Base-by-base conservation (phyloP, 2,888 invertebrate species). In the Nudaria mundana region DNA sequence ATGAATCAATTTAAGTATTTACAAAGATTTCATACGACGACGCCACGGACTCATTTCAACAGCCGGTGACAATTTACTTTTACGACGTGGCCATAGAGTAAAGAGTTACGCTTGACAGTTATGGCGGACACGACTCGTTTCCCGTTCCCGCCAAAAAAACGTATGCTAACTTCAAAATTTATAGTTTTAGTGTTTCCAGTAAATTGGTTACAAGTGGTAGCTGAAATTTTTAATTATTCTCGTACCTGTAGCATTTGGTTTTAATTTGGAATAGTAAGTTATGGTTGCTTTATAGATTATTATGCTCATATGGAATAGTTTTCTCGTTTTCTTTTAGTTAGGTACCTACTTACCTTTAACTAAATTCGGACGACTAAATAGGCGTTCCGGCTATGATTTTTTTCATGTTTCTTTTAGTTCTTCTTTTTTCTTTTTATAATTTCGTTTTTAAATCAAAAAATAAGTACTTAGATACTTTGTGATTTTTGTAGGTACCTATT, bases 21-120 rank as follows among this genome's bases (percentile, higher is more conserved):
- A 74, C 72, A 72, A 72, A 71, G 71, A 71, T 69, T 63, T 65
- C 60, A 66, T 50, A 28, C 28, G 48, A 28, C 14, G 53, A 64
- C 52, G 62, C 64, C 57, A 62, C 67, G 52, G 60, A 68, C 67
- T 67, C 71, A 59, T 76, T 76, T 71, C 76, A 76, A 68, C 88
- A 88, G 81, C 80, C 84, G 88, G 87, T 75, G 85, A 84, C 88
- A 78, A 83, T 88, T 84, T 80, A 81, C 63, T 88, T 88, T 88
- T 82, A 88, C 84, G 88, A 88, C 68, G 62, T 65, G 69, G 63
- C 77, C 76, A 64, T 76, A 75, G 76, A 76, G 78, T 75, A 86
- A 88, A 87, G 88, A 88, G 87, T 88, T 88, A 86, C 74, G 79
- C 56, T 73, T 61, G 87, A 87, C 88, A 81, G 81, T 88, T 74